Evolutionary conservation across 2,888 invertebrate species (phyloP).

Genomic region (Bruchidius siliquastri): DNA sequence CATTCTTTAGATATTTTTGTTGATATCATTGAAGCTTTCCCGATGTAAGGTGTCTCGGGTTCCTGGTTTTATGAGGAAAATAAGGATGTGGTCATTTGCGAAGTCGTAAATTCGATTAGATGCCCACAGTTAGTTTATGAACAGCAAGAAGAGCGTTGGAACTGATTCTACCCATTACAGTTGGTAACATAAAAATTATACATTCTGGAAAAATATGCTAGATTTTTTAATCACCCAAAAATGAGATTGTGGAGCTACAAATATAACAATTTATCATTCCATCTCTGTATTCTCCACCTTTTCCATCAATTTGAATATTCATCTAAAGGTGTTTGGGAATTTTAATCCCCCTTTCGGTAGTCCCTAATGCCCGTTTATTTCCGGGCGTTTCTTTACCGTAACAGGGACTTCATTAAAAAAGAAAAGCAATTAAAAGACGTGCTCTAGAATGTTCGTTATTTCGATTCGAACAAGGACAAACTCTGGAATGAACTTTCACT

Average conservation of each 20-base stretch:
- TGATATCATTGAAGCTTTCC: too few relatives aligned
- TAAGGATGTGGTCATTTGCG: too few relatives aligned
- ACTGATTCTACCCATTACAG: too few relatives aligned
- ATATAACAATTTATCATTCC: not conserved
- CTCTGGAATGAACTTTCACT: not conserved
- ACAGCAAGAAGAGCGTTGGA: too few relatives aligned
- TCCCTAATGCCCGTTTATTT: constrained; percentile 5
- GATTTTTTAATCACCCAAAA: too few relatives aligned
- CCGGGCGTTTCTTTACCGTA: constrained; percentile 2
- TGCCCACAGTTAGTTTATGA: too few relatives aligned
- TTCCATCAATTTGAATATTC: not conserved
- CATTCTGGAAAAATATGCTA: too few relatives aligned
- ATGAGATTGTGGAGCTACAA: not conserved
- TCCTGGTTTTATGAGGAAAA: too few relatives aligned
- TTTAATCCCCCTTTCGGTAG: not conserved
- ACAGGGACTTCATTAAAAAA: constrained; percentile 23
- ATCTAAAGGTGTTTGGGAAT: not conserved
- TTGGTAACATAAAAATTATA: too few relatives aligned
- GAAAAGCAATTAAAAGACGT: constrained; percentile 30
- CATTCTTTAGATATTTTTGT: too few relatives aligned
- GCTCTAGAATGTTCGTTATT: constrained; percentile 16
- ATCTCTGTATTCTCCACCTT: not conserved
- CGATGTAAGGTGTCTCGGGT: too few relatives aligned
- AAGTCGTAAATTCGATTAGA: too few relatives aligned
- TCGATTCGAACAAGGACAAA: not conserved